Conservation (phyloP, 2,888 invertebrate species). For the Parnassius glacialis region DNA sequence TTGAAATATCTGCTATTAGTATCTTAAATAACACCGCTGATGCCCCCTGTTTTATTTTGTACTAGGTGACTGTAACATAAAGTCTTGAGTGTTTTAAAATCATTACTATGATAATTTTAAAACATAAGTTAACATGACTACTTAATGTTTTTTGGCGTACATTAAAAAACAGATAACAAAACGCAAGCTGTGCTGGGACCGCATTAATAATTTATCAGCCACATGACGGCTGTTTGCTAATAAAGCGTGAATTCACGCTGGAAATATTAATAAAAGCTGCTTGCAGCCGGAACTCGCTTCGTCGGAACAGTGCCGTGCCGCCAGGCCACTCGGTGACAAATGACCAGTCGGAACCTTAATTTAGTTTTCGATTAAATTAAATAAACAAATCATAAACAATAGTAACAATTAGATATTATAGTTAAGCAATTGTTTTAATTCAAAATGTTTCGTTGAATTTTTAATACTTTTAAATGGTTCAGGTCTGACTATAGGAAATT, state of each 20-base stretch:
- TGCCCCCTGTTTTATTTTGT: too few relatives aligned
- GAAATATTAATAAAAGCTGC: slow-evolving; percentile 80
- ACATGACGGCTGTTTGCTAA: slow-evolving; percentile 80
- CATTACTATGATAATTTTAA: background rate
- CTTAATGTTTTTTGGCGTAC: slow-evolving; percentile 31
- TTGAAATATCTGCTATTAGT: too few relatives aligned
- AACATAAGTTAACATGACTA: background rate
- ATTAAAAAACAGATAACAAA: slow-evolving; percentile 61
- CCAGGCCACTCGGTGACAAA: slow-evolving; percentile 66
- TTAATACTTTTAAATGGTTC: too few relatives aligned
- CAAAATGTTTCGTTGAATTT: too few relatives aligned
- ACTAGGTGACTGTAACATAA: too few relatives aligned
- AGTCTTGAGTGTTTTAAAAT: too few relatives aligned
- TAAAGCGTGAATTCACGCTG: slow-evolving; percentile 77
- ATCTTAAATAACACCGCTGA: too few relatives aligned
- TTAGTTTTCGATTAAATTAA: slow-evolving; percentile 72
- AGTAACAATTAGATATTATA: slow-evolving; percentile 6
- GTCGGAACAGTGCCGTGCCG: slow-evolving; percentile 53
- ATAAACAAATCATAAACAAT: slow-evolving; percentile 43
- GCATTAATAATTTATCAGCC: slow-evolving; percentile 81
- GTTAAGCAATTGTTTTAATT: background rate
- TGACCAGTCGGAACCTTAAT: slow-evolving; percentile 72
- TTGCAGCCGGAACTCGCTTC: slow-evolving; percentile 66
- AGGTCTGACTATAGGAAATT: too few relatives aligned
- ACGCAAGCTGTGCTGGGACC: slow-evolving; percentile 69